These are phyloP conservation scores for Eledone cirrhosa DNA, from an alignment of 2,888 invertebrate genomes.

Conservation along the genomic window DNA sequence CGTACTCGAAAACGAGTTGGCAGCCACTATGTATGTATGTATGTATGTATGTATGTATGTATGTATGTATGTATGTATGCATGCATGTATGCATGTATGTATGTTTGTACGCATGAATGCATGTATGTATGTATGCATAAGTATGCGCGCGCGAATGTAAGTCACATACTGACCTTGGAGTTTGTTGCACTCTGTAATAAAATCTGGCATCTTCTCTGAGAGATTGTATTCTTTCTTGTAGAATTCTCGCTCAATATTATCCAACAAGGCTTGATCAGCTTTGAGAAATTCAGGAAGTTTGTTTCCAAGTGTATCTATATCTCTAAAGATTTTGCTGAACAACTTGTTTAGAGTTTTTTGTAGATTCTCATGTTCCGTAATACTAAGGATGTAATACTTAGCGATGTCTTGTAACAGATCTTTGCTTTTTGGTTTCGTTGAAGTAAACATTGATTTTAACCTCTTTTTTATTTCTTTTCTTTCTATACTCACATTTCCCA, in stretches of 20 bases:
- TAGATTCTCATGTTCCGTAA: conserved; percentile 42
- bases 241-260: conserved; percentile 44
- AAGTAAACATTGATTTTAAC: conserved; percentile 42
- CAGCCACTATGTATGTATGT: too few relatives aligned
- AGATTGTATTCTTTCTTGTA: conserved; percentile 42
- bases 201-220: conserved; percentile 43
- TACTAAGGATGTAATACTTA: conserved; percentile 40
- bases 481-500: conserved; percentile 39
- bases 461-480: conserved; percentile 42
- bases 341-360: conserved; percentile 45
- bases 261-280: conserved; percentile 51
- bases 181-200: conserved; percentile 36
- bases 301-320: conserved; percentile 46
- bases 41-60: too few relatives aligned
- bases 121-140: too few relatives aligned
- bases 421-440: conserved; percentile 34
- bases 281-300: conserved; percentile 56
- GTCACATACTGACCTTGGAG: not conserved
- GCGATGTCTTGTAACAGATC: conserved; percentile 47
- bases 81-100: too few relatives aligned
- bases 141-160: too few relatives aligned
- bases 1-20: too few relatives aligned
- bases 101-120: too few relatives aligned
- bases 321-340: conserved; percentile 47
- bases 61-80: too few relatives aligned